A percentile compares a stretch with the other conserved stretches of the same genome.
phyloP scores from a whole-genome alignment of 2,113 vertebrate species.

The Etia nguti region DNA sequence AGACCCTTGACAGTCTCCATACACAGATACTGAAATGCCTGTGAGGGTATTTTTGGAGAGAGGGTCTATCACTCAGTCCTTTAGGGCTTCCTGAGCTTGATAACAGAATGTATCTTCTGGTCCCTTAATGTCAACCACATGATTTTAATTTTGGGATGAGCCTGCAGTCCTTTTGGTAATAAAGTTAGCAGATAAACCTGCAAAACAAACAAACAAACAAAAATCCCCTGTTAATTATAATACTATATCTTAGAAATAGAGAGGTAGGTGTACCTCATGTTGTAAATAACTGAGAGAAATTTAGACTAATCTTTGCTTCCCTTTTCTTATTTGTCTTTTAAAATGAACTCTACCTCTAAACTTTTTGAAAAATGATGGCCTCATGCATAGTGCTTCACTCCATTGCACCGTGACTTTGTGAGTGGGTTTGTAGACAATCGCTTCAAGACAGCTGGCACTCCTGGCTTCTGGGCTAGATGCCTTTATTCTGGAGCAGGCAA shows the following conservation, averaged over 20 bases:
- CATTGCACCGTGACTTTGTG: not conserved
- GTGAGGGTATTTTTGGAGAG: not conserved
- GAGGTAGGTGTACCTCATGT: not conserved
- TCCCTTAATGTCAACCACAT: not conserved
- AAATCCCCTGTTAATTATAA: fast-evolving
- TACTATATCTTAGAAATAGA: not conserved
- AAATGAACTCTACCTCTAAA: not conserved
- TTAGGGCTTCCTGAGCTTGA: not conserved
- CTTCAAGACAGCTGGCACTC: not conserved
- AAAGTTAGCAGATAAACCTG: not conserved
- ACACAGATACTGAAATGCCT: not conserved
- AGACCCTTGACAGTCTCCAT: not conserved
- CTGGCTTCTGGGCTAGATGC: not conserved
- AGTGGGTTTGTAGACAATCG: conserved; percentile 6
- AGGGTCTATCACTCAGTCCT: not conserved
- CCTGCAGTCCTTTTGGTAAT: not conserved
- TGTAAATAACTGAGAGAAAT: not conserved
- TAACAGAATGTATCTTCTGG: not conserved
- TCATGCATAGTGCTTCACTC: not conserved
- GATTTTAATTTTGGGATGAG: not conserved
- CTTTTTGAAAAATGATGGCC: not conserved
- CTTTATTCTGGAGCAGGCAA: not conserved
- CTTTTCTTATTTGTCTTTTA: not conserved
- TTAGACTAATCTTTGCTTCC: not conserved
- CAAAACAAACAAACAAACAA: not conserved